Conservation (phyloP, 2,888 invertebrate species). For the Amphipoea oculea region DNA sequence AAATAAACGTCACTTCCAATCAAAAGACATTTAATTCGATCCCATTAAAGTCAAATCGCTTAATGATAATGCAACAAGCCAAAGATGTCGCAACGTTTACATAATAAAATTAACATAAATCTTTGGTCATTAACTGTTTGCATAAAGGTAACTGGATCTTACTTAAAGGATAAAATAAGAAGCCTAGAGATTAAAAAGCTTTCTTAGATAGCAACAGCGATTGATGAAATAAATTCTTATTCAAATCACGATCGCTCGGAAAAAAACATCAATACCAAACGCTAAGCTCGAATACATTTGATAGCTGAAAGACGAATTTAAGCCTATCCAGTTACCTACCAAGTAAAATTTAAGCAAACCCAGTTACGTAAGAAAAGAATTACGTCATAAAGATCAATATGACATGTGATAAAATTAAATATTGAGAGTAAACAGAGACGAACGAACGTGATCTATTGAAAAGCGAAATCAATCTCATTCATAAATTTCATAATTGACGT, state of each 20-base stretch:
- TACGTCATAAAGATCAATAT: slow-evolving; percentile 26
- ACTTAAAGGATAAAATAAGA: slow-evolving; percentile 17
- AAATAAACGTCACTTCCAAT: slow-evolving; percentile 32
- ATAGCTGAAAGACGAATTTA: slow-evolving; percentile 19
- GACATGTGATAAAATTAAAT: slow-evolving; percentile 37
- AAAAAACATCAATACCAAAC: slow-evolving; percentile 53
- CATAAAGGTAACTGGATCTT: slow-evolving; percentile 46
- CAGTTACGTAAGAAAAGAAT: slow-evolving; percentile 24
- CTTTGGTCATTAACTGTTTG: slow-evolving; percentile 41
- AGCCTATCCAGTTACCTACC: slow-evolving; percentile 13
- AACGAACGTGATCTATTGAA: slow-evolving; percentile 43
- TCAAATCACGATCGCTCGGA: slow-evolving; percentile 42
- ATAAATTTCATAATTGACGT: slow-evolving; percentile 18
- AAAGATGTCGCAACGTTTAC: slow-evolving; percentile 35
- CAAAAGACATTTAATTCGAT: slow-evolving; percentile 38
- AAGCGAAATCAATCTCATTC: slow-evolving; percentile 50
- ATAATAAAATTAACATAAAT: slow-evolving; percentile 49
- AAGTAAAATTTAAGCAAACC: slow-evolving; percentile 26
- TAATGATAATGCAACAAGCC: slow-evolving; percentile 28
- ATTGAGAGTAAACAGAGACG: slow-evolving; percentile 29
- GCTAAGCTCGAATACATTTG: slow-evolving; percentile 36
- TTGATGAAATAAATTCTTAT: slow-evolving; percentile 47
- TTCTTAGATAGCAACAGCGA: slow-evolving; percentile 7
- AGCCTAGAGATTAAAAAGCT: slow-evolving; percentile 44
- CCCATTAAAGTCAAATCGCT: slow-evolving; percentile 41